Percentiles rank a stretch among this genome's conserved stretches.
Evolutionary conservation across 1,140 invertebrate species (phyloP).

Genomic region (Trissolcus basalis): DNA sequence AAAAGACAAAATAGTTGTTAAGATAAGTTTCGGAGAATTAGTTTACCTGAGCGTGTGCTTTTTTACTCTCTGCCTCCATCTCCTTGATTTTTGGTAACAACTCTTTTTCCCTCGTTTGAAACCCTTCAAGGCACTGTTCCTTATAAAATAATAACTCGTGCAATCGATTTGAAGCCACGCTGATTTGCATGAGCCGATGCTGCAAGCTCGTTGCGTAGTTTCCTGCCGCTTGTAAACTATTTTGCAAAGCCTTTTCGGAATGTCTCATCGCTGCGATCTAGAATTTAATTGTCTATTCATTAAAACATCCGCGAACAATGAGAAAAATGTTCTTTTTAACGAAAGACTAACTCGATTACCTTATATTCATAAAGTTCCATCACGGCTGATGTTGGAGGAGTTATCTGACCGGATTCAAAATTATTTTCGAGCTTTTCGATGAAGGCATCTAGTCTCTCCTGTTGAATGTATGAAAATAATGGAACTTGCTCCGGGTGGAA

Average conservation of each 20-base stretch:
- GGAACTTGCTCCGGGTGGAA: conserved; percentile 58
- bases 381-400: conserved; percentile 79
- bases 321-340: conserved; percentile 6
- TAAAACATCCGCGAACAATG: conserved; percentile 11
- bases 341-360: conserved; percentile 43
- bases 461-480: conserved; percentile 73
- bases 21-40: too few species aligned
- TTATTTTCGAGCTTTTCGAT: conserved; percentile 73
- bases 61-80: conserved; percentile 60
- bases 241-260: conserved; percentile 74
- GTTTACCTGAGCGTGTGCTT: conserved; percentile 44
- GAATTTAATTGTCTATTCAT: too few species aligned
- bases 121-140: conserved; percentile 75
- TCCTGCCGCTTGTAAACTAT: conserved; percentile 76
- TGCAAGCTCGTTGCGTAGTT: conserved; percentile 75
- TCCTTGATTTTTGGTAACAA: conserved; percentile 59
- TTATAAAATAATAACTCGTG: conserved; percentile 76
- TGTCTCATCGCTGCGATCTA: conserved; percentile 75
- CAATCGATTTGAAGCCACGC: conserved; percentile 73
- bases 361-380: conserved; percentile 86
- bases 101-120: conserved; percentile 65
- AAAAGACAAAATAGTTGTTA: too few species aligned
- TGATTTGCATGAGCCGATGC: conserved; percentile 75
- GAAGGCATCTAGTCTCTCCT: conserved; percentile 75
- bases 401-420: conserved; percentile 73